phyloP scores from a whole-genome alignment of 2,797 vertebrate species.

The Periophthalmus magnuspinnatus region DNA sequence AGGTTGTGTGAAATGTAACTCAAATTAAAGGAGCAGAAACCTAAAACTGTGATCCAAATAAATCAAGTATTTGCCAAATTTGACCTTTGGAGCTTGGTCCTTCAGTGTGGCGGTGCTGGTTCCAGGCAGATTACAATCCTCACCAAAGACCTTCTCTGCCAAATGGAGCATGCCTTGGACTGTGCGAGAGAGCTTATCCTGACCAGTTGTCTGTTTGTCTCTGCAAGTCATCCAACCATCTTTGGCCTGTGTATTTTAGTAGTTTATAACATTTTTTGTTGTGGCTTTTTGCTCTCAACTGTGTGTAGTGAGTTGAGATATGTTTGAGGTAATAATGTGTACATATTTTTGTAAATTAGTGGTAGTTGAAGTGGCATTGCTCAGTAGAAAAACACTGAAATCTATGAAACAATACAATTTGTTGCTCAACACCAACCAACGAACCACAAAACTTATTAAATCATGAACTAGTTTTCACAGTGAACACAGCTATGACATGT shows the following conservation, averaged over 20 bases:
- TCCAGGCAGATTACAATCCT: slow-evolving; percentile 5
- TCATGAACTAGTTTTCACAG: no score
- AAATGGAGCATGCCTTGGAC: slow-evolving; percentile 10
- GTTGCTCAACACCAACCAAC: no score
- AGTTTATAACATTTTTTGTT: neutral
- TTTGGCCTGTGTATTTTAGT: neutral
- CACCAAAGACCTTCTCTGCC: neutral
- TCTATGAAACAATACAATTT: no score
- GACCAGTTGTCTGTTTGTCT: slow-evolving; percentile 9
- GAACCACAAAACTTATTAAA: no score
- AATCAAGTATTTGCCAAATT: neutral
- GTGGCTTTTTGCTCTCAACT: neutral
- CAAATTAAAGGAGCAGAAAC: neutral
- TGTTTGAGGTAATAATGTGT: neutral
- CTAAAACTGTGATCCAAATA: neutral
- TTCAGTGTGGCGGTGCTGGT: neutral
- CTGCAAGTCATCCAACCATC: neutral
- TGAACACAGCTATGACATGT: neutral
- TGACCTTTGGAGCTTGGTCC: slow-evolving; percentile 1
- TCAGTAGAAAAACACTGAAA: no score
- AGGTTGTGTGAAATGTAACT: neutral
- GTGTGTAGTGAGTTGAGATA: neutral
- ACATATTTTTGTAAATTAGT: neutral
- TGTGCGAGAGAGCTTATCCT: neutral
- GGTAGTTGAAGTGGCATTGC: neutral